A percentile compares a stretch with the other conserved stretches of the same genome.
Evolutionary conservation across 2,797 vertebrate species (phyloP).

Genomic region (Antrozous pallidus): DNA sequence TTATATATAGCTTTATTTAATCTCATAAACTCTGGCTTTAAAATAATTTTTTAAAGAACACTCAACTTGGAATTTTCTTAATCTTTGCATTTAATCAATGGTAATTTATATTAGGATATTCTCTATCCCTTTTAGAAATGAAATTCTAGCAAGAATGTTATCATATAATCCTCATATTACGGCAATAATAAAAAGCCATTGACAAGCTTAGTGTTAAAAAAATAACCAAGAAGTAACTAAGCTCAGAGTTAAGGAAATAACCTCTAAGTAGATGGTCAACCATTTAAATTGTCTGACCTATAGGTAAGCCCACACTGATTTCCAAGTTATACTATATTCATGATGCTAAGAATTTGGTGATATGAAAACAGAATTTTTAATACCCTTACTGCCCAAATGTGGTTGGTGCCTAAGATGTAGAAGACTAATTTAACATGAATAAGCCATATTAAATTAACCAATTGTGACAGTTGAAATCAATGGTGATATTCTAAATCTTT

Average conservation of each 20-base stretch:
- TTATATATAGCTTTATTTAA: constrained; percentile 4
- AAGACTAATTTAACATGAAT: constrained; percentile 26
- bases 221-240: neutral
- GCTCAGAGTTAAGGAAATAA: neutral
- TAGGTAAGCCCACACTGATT: neutral
- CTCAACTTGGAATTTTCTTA: constrained; percentile 15
- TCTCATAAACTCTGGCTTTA: constrained; percentile 38
- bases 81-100: constrained; percentile 47
- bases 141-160: constrained; percentile 7
- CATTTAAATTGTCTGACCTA: neutral
- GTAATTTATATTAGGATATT: neutral
- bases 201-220: neutral
- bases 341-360: neutral
- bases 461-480: neutral
- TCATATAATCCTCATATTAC: constrained; percentile 9
- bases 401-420: neutral
- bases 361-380: constrained; percentile 4
- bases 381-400: neutral
- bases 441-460: neutral
- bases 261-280: neutral
- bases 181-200: neutral
- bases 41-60: constrained; percentile 43
- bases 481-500: neutral
- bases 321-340: neutral
- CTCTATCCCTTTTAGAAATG: neutral